Evolutionary conservation across 1,140 invertebrate genomes (phyloP), one percentile per base, ranked within the genome.

Genomic region (Bombus superbus): DNA sequence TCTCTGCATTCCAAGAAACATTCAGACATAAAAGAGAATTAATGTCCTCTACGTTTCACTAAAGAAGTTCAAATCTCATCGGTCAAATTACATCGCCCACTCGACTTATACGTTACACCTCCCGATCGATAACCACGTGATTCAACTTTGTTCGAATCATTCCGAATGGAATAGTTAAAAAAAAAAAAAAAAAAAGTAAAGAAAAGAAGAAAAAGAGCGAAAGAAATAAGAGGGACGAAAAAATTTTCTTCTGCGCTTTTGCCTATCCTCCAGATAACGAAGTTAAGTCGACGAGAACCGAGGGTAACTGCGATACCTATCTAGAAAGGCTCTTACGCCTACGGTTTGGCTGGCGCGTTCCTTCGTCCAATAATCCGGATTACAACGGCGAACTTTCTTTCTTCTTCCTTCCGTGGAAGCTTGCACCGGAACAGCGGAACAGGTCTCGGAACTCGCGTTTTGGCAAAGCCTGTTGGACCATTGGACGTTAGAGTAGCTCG

Each of bases 381-480:
- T 22, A 74, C 47, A 74, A 32, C 32, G n/a, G 18, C 42, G 13
- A 79, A 79, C 77, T 79, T 80, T 80, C 77, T 68, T 69, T 35
- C 28, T 53, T 47, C 64, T 80, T 47, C 10, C 32, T 47, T 74
- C 13, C 42, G 38, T 13, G 73, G 25, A 69, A 68, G 28, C 57
- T 69, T 71, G 18, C 83, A 44, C 25, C 10, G 32, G 57, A 69
- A 84, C 47, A 38, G 22, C 40, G 32, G 44, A 38, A 32, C 32
- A 32, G 32, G 47, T 62, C 47, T 79, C 13, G 25, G 68, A 79
- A 79, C 75, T 84, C 53, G 66, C 53, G 83, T 84, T 84, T 84
- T 79, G 83, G 83, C 83, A 84, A 59, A 79, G 83, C 64, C 40
- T 22, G 22, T 35, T 68, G 76, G 68, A 62, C 76, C 76, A 69